These are phyloP conservation scores for Eueremaeus valkanovi DNA, from an alignment of 2,888 invertebrate genomes.

Conservation along the genomic window DNA sequence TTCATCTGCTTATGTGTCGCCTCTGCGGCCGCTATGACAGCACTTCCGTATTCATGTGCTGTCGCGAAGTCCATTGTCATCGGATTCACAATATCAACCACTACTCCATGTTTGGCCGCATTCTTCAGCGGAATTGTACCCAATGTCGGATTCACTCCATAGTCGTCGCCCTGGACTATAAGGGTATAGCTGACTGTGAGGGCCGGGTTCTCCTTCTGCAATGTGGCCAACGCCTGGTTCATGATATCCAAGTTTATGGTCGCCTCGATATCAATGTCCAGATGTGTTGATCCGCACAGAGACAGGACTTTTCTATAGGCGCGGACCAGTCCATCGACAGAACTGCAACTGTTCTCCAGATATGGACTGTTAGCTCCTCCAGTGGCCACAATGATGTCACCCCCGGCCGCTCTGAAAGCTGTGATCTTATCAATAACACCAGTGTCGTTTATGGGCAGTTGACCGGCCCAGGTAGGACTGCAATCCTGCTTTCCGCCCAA, in stretches of 20 bases:
- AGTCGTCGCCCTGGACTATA: constrained; percentile 42
- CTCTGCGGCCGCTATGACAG: constrained; percentile 39
- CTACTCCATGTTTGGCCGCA: constrained; percentile 27
- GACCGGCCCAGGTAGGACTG: constrained; percentile 39
- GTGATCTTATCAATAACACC: constrained; percentile 29
- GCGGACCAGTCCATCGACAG: not conserved
- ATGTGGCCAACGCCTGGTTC: constrained; percentile 29
- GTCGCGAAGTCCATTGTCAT: constrained; percentile 42
- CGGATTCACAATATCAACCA: constrained; percentile 41
- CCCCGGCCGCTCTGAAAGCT: constrained; percentile 33
- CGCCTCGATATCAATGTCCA: constrained; percentile 42
- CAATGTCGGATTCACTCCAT: constrained; percentile 36
- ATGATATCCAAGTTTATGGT: constrained; percentile 35
- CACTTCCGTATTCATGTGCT: constrained; percentile 32
- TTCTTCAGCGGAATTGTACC: constrained; percentile 35
- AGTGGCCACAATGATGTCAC: constrained; percentile 39
- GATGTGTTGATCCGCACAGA: constrained; percentile 34
- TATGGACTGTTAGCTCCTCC: constrained; percentile 43
- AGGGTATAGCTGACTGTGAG: constrained; percentile 40
- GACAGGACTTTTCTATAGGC: constrained; percentile 39
- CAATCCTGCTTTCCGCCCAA: constrained; percentile 36
- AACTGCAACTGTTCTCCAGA: constrained; percentile 33
- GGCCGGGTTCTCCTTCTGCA: not conserved
- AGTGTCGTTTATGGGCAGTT: constrained; percentile 2
- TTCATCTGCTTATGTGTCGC: constrained; percentile 31